Percentiles rank a stretch among this genome's conserved stretches.
Evolutionary conservation across 2,113 vertebrate genomes (phyloP).

Genomic region (Chaetops frenatus): DNA sequence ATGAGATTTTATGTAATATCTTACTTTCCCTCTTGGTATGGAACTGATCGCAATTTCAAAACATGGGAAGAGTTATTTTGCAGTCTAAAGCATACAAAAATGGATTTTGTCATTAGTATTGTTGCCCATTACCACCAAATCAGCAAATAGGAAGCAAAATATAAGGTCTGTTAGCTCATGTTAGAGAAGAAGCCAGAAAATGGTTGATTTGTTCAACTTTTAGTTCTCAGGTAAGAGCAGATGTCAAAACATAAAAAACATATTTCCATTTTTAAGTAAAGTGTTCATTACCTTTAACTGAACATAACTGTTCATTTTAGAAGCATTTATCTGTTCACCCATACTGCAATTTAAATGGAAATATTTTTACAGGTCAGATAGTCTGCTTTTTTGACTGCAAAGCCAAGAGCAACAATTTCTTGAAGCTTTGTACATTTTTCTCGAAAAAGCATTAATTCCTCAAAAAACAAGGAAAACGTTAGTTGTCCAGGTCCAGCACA

Average conservation of each 20-base stretch:
- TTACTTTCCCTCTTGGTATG: background rate
- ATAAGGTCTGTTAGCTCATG: background rate
- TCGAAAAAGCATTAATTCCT: background rate
- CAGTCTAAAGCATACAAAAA: background rate
- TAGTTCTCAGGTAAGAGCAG: background rate
- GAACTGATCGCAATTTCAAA: background rate
- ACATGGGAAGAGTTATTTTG: background rate
- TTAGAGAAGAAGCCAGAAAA: background rate
- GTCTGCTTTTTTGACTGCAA: background rate
- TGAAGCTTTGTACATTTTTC: background rate
- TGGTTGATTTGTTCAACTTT: background rate
- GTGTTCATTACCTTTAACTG: background rate
- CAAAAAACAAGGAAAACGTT: background rate
- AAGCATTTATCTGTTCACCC: background rate
- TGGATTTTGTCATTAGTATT: background rate
- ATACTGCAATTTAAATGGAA: conserved; percentile 3
- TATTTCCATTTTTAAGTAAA: background rate
- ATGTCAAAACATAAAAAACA: background rate
- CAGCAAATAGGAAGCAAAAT: background rate
- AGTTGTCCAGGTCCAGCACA: background rate
- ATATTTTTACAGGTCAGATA: conserved; percentile 30
- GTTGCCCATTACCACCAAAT: background rate
- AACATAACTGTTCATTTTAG: background rate
- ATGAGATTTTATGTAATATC: background rate
- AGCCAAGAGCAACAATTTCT: background rate